Base-by-base conservation (phyloP, 2,797 vertebrate genomes). In the Myripristis jacobus region DNA sequence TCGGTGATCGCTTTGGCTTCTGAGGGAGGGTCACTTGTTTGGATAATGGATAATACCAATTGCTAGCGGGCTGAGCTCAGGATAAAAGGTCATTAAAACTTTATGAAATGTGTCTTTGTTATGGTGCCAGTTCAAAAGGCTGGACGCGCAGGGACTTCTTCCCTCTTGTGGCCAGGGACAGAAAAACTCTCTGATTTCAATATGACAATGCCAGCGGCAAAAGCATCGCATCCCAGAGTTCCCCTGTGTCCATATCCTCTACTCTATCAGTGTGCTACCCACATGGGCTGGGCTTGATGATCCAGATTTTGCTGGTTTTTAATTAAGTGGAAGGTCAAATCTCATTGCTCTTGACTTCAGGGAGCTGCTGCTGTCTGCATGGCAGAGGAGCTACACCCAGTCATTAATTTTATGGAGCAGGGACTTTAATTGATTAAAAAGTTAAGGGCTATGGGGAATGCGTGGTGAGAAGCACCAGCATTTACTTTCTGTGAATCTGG, bases 251-350 rank as follows among this genome's bases (percentile, higher is more conserved):
- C 83, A 77, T 79, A 65, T 71, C 64, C 73, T 77, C 64, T 51
- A 50, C 65, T 81, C 76, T 55, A 80, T 85, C 75, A 78, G 67
- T 47, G 74, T 60, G 77, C 80, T 76, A 59, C 82, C 79, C 38
- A 29, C 44, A 61, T 75, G 75, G 66, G 81, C 86, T 77, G 58
- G 68, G 72, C 85, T 76, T 59, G 78, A 87, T 91, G 92, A 93
- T 92, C 91, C 83, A 92, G 91, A 91, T 93, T 93, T 76, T 70
- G 78, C 90, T 91, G 91, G 87, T 92, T 93, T 93, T 94, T 93
- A 94, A 93, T 94, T 93, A 94, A 94, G 85, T 88, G 83, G 88
- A 91, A 92, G 92, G 93, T 94, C 92, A 93, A 92, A 89, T 91
- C 89, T 90, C 90, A 92, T 89, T 47, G 80, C 91, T 81, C 81